Base-by-base conservation (phyloP, 92 coral and sea anemone genomes). In the Siderastrea siderea region DNA sequence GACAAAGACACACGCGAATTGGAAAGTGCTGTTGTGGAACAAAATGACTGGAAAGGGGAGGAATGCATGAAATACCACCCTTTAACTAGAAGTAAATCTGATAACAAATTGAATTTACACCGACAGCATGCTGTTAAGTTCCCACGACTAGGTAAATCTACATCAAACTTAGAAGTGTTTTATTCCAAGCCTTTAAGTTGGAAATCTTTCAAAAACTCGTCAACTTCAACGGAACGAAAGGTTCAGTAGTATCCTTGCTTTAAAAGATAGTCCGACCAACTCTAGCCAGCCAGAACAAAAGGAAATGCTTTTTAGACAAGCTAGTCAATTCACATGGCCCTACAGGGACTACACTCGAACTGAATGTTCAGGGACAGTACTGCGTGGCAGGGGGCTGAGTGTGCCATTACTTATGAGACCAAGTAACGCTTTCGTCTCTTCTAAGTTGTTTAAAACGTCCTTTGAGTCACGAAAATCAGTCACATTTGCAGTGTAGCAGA, bases 161-260 rank as follows among this genome's bases (percentile, higher is more conserved):
- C 76, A 5, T 51, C 74, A 49, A 26, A 67, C 48, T 67, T 80
- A 43, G 64, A 81, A 12, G 85, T 81, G 85, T 81, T 81, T 57
- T 81, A 81, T 15, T 81, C 85, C 11, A 81, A 69, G 48, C 85
- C 85, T 9, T 11, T 71, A 26, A 68, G 85, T 15, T 81, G 63
- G 75, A 52, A 69, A 53, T 13, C 19, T 7, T 67, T 81, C n/a
- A 55, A n/a, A 61, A 48, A 67, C 6, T 19, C 38, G 52, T 52
- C 75, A 67, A 13, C 50, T 68, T 1, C 64, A 68, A 19, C 55
- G 26, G 7, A 44, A 66, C 11, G 53, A 13, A 68, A 71, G 64
- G 51, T 7, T 76, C 15, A 50, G 17, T 10, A 47, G 13, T 13
- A 26, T 38, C 43, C 52, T 12, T 13, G 85, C 63, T 38, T 81